These are phyloP conservation scores for Dicranocentrus wangi DNA, from an alignment of 2,888 invertebrate genomes.

Conservation along the genomic window DNA sequence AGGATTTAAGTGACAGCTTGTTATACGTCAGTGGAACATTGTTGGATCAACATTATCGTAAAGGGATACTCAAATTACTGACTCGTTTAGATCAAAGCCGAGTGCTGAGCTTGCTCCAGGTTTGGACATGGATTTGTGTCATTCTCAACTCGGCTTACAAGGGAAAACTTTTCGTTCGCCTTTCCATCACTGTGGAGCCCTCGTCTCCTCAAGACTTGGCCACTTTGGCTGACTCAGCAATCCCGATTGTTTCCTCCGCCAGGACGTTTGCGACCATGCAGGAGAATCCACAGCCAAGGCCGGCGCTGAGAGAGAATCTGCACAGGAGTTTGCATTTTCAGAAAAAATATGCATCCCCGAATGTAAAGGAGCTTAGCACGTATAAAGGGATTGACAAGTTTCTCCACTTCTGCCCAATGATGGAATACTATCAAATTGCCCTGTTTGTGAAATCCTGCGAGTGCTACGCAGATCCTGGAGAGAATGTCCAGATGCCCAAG, in stretches of 20 bases:
- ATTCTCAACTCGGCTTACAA: conserved; percentile 21
- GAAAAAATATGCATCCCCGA: background rate
- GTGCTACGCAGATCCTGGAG: background rate
- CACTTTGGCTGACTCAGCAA: background rate
- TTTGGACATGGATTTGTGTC: conserved; percentile 21
- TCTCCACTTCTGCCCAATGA: conserved; percentile 11
- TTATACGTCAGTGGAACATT: conserved; percentile 2
- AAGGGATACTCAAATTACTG: background rate
- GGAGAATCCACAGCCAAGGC: conserved; percentile 13
- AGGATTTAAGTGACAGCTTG: background rate
- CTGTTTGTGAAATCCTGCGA: background rate
- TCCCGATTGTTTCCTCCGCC: background rate
- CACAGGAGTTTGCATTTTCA: background rate
- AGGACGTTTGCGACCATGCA: background rate
- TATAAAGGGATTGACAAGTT: background rate
- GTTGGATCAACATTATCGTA: conserved; percentile 11
- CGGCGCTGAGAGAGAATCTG: background rate
- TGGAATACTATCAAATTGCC: background rate
- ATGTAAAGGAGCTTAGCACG: background rate
- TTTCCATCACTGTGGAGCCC: conserved; percentile 1
- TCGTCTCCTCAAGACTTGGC: background rate
- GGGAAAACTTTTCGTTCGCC: background rate
- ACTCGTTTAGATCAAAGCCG: background rate
- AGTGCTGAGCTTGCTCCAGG: background rate
- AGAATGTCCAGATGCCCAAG: no score